These are phyloP conservation scores for Eledona agricola DNA, from an alignment of 2,888 invertebrate species.

Conservation along the genomic window DNA sequence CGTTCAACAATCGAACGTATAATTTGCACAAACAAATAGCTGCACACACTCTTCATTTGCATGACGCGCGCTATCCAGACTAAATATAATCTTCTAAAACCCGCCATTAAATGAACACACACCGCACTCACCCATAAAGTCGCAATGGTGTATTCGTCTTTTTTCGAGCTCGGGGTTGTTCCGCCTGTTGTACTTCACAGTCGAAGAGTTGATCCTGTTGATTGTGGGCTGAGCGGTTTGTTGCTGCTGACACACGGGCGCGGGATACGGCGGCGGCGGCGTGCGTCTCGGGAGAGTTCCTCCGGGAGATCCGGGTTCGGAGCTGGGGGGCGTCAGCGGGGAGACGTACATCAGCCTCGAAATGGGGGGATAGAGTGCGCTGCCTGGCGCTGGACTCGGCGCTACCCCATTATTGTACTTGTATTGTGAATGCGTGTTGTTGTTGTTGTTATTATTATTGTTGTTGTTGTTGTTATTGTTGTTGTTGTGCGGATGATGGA, in stretches of 20 bases:
- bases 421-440: constrained; percentile 54
- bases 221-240: constrained; percentile 48
- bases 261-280: constrained; percentile 81
- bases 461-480: constrained; percentile 43
- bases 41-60: constrained; percentile 48
- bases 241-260: constrained; percentile 62
- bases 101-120: constrained; percentile 22
- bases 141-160: constrained; percentile 94
- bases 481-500: constrained; percentile 64
- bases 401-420: constrained; percentile 55
- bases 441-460: constrained; percentile 44
- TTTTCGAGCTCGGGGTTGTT: constrained; percentile 98
- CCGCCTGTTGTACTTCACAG: constrained; percentile 85
- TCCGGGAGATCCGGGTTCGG: constrained; percentile 86
- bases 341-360: constrained; percentile 80
- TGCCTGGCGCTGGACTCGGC: constrained; percentile 59
- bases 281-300: constrained; percentile 75
- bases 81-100: constrained; percentile 30
- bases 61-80: constrained; percentile 36
- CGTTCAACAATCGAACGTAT: constrained; percentile 47
- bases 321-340: constrained; percentile 86
- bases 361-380: constrained; percentile 66
- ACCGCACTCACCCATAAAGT: constrained; percentile 86
- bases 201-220: constrained; percentile 54
- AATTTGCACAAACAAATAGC: constrained; percentile 48